These are phyloP conservation scores for Nanger granti DNA, from an alignment of 2,113 vertebrate species.

Conservation along the genomic window DNA sequence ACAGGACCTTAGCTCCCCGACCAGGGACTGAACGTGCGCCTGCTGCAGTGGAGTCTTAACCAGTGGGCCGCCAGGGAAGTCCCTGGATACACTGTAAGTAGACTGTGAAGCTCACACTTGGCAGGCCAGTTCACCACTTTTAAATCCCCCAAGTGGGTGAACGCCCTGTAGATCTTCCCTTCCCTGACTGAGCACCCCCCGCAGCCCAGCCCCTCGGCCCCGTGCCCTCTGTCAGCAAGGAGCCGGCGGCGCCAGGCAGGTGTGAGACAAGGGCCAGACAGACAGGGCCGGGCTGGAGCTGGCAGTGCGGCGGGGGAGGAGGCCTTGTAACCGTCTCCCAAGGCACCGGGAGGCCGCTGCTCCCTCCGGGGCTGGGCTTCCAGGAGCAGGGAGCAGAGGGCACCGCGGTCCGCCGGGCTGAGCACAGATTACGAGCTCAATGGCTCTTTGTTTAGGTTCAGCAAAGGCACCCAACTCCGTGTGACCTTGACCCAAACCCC, in stretches of 20 bases:
- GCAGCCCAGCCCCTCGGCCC: no score
- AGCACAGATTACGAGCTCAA: neutral
- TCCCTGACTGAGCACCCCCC: fast-evolving
- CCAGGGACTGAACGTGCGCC: neutral
- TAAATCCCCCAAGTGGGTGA: neutral
- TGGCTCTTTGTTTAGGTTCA: slow-evolving; percentile 28
- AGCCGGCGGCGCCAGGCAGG: neutral
- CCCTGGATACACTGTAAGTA: neutral
- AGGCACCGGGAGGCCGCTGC: neutral
- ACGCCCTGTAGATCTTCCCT: neutral
- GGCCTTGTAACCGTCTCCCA: neutral
- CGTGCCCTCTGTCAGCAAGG: neutral
- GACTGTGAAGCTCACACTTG: neutral
- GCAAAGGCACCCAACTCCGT: neutral
- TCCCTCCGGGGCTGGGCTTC: neutral
- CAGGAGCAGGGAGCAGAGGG: slow-evolving; percentile 27
- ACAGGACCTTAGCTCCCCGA: neutral
- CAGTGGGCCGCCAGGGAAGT: neutral
- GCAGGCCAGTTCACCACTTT: neutral
- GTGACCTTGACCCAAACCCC: neutral
- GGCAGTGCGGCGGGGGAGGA: neutral
- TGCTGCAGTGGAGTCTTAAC: fast-evolving
- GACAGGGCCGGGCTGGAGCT: neutral
- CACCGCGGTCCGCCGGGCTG: neutral
- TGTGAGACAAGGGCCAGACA: neutral